A percentile compares a stretch with the other conserved stretches of the same genome.
Evolutionary conservation across 2,797 vertebrate genomes (phyloP).

Genomic region (Acipenser oxyrinchus): DNA sequence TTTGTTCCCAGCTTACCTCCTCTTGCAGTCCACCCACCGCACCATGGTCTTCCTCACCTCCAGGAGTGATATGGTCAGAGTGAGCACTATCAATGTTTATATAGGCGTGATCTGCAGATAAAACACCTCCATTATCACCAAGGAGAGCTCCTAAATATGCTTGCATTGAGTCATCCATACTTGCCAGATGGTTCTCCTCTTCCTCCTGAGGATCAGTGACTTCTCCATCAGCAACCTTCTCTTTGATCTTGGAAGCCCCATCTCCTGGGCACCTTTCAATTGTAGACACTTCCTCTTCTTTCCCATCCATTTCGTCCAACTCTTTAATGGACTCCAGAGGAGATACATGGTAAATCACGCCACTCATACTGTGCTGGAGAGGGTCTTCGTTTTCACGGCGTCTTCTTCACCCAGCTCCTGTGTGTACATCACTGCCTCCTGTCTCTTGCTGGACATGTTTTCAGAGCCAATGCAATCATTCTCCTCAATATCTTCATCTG

Average conservation of each 20-base stretch:
- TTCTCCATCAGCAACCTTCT: neutral
- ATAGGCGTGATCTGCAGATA: too few relatives aligned
- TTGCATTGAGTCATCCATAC: too few relatives aligned
- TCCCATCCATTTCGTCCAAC: conserved; percentile 25
- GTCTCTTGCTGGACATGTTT: conserved; percentile 11
- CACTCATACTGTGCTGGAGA: conserved; percentile 14
- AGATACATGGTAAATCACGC: conserved; percentile 12
- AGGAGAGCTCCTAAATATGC: too few relatives aligned
- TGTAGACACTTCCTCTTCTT: neutral
- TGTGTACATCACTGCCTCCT: neutral
- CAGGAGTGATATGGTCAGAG: conserved; percentile 1
- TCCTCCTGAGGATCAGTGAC: neutral
- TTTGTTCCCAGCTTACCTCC: conserved; percentile 5
- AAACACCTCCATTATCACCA: too few relatives aligned
- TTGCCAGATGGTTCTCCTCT: neutral
- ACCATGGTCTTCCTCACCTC: neutral
- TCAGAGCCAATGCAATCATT: conserved; percentile 20
- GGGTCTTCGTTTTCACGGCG: neutral
- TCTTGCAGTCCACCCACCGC: neutral
- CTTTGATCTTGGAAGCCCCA: conserved; percentile 17
- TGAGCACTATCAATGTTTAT: too few relatives aligned
- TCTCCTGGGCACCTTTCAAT: conserved; percentile 18
- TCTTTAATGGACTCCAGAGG: conserved; percentile 30
- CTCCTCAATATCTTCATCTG: conserved; percentile 9
- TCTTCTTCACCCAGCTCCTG: conserved; percentile 8